Conservation (phyloP, 92 coral and sea anemone genomes). For the Palythoa grandis region DNA sequence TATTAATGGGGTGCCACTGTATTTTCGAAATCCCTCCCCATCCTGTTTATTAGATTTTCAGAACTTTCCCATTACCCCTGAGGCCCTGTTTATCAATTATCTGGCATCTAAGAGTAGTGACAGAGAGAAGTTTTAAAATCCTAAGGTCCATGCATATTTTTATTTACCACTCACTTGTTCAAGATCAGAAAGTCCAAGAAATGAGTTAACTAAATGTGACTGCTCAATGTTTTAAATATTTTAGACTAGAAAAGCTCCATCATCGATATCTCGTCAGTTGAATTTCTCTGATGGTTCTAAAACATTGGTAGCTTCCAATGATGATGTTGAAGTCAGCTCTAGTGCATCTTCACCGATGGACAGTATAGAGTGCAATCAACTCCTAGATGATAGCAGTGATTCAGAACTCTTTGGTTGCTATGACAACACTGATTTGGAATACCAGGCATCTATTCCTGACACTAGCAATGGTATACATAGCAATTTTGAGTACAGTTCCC, state of each 20-base stretch:
- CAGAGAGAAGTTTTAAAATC: too few relatives aligned
- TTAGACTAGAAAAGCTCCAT: conserved; percentile 8
- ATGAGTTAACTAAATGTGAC: background rate
- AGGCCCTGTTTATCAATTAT: too few relatives aligned
- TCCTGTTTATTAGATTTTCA: too few relatives aligned
- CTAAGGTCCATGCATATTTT: too few relatives aligned
- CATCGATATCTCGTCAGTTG: conserved; percentile 20
- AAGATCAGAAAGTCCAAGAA: too few relatives aligned
- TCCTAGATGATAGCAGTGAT: conserved; percentile 20
- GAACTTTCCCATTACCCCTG: too few relatives aligned
- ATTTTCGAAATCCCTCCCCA: too few relatives aligned
- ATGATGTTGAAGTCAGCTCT: background rate
- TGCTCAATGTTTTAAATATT: background rate
- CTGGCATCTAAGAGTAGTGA: too few relatives aligned
- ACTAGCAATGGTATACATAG: background rate
- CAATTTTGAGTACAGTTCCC: background rate
- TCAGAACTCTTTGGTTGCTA: conserved; percentile 14
- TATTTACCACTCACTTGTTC: too few relatives aligned
- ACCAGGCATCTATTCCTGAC: background rate
- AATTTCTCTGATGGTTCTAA: conserved; percentile 8
- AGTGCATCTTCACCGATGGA: background rate
- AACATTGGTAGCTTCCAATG: background rate
- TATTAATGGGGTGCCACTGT: too few relatives aligned
- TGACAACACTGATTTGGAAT: background rate
- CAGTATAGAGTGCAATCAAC: background rate